phyloP scores from a whole-genome alignment of 2,797 vertebrate genomes.

The Smutsia gigantea region DNA sequence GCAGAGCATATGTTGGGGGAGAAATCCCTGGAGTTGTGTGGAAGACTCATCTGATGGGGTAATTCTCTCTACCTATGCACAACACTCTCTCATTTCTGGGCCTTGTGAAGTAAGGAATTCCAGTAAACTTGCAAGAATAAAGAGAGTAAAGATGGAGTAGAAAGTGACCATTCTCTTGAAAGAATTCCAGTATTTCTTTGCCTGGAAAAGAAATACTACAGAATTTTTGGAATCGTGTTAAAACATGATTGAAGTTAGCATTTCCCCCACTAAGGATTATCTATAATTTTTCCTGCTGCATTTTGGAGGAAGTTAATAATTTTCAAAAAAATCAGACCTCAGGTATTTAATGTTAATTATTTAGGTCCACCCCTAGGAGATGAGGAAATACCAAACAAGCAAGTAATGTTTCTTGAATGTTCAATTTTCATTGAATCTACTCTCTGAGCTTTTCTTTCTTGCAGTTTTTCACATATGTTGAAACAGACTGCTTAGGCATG shows the following conservation, averaged over 20 bases:
- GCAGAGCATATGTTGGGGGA: neutral
- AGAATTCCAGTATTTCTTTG: neutral
- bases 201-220: neutral
- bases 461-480: neutral
- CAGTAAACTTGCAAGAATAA: neutral
- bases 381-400: neutral
- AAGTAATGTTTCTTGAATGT: neutral
- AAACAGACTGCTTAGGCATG: neutral
- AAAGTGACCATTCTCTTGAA: constrained; percentile 1
- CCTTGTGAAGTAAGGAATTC: neutral
- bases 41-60: neutral
- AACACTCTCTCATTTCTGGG: neutral
- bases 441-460: neutral
- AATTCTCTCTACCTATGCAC: neutral
- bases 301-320: constrained; percentile 16
- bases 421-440: neutral
- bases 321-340: neutral
- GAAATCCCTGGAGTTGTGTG: neutral
- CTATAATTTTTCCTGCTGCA: neutral
- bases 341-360: neutral
- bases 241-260: neutral
- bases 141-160: neutral
- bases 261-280: neutral
- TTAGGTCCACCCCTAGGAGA: neutral
- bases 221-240: constrained; percentile 16